phyloP scores from a whole-genome alignment of 2,113 vertebrate species.

The Clarias macrocephalus region DNA sequence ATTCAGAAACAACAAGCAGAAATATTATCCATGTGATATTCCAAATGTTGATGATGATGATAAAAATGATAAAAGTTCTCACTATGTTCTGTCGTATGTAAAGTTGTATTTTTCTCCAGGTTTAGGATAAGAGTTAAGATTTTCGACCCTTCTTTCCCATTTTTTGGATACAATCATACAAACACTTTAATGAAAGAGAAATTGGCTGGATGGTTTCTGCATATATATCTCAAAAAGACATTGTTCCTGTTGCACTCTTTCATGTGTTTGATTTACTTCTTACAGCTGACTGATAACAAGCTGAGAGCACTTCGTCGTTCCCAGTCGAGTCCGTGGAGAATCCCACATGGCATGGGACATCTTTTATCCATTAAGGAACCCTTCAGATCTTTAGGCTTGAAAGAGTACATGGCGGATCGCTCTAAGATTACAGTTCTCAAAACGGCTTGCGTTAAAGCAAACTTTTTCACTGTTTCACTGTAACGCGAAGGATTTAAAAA shows the following conservation, averaged over 20 bases:
- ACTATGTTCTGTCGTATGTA: background rate
- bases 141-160: background rate
- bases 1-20: background rate
- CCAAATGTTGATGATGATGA: background rate
- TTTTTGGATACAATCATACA: background rate
- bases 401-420: background rate
- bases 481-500: background rate
- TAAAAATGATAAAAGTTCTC: background rate
- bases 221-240: background rate
- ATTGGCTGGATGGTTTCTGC: background rate
- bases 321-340: background rate
- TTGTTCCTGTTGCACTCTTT: background rate
- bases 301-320: background rate
- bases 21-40: background rate
- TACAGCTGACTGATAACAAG: background rate
- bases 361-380: conserved; percentile 5
- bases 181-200: background rate
- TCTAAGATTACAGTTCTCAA: background rate
- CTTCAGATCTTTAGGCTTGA: conserved; percentile 8
- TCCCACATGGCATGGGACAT: background rate
- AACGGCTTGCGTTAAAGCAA: background rate
- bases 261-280: background rate
- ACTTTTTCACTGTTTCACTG: background rate
- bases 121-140: conserved; percentile 1
- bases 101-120: background rate